Evolutionary conservation across 1,140 invertebrate genomes (phyloP).

Genomic region (Sipha flava): DNA sequence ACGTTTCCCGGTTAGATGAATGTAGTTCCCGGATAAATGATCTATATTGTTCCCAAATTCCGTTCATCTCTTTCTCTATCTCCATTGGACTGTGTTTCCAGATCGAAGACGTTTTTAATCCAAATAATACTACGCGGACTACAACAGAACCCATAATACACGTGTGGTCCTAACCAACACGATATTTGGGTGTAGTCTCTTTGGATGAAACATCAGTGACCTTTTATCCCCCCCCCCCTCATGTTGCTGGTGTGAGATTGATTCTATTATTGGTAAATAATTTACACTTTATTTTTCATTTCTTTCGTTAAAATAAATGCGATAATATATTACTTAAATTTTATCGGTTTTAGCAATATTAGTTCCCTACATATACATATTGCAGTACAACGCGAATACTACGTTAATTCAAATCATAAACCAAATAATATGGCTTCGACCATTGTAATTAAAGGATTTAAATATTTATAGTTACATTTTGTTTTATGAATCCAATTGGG

Average conservation of each 20-base stretch:
- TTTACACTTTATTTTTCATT: not conserved
- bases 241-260: no score
- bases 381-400: no score
- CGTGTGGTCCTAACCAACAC: not conserved
- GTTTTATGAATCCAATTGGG: not conserved
- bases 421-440: not conserved
- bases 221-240: no score
- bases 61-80: not conserved
- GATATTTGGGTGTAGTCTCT: not conserved
- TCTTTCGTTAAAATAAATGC: not conserved
- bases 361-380: no score
- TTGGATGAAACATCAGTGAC: not conserved
- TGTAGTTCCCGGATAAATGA: not conserved
- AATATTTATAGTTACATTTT: not conserved
- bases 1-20: not conserved
- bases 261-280: no score
- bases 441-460: not conserved
- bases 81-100: not conserved
- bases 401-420: not conserved
- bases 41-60: not conserved
- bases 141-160: not conserved
- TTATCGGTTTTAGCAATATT: not conserved
- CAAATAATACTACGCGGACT: not conserved
- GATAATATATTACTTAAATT: not conserved
- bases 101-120: not conserved